Evolutionary conservation across 2,888 invertebrate genomes (phyloP), one percentile per base, ranked within the genome.

Genomic region (Sphaeridia pumilis): DNA sequence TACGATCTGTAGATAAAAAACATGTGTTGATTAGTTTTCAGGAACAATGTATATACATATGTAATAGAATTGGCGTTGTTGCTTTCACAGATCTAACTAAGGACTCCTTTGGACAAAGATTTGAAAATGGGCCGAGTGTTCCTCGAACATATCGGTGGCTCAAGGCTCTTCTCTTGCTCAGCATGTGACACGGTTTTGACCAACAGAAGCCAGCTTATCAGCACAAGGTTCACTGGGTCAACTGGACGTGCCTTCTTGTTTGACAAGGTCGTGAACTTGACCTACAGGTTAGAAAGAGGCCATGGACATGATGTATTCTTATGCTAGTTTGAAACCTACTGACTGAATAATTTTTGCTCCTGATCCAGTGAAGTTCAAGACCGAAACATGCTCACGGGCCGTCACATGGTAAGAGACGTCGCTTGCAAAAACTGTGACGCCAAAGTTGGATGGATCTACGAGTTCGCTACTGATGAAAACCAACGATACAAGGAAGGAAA

Each of bases 191-290:
- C 93, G 2, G 90, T 94, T 69, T 75, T 98, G 50, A 95, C 97
- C 26, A 97, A 97, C 72, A 81, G 92, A 66, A 81, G 83, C 21
- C 93, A 97, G 72, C 73, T 98, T 61, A 90, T 97, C 46, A 94
- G 94, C 67, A 97, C 95, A 2, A 75, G 95, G 66, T 97, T 97
- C 69, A 95, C 94, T 56, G 97, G 98, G 58, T 93, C 97, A 24
- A 98, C 98, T 58, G 98, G 98, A 24, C 78, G 95, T 52, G 98
- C 98, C 1, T 98, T 94, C 70, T 78, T 98, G n/a, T 99, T 98
- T 71, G 90, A 92, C 70, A 83, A 83, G 69, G 93, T 94, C 2
- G 95, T 95, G 44, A 98, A 98, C 72, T 78, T 98, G 52, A 87
- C 85, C 41, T 93, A 89, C 73, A 81, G 80, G 78, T 76, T 68